phyloP scores from a whole-genome alignment of 37 sponge, comb jelly and placozoan species.

The Cliona cf. orientalis region DNA sequence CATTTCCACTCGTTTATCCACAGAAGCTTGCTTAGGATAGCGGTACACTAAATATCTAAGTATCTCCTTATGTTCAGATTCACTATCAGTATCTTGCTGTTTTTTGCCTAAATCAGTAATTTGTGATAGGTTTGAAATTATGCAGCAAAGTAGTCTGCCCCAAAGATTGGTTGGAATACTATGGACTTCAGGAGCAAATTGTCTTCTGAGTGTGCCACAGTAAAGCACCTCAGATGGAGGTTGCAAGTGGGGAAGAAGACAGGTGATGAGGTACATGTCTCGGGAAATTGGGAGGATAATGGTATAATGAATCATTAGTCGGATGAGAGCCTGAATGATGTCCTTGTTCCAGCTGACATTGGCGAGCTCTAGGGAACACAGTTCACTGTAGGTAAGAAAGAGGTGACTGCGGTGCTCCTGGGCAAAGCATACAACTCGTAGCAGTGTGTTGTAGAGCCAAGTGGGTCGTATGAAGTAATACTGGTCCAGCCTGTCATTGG shows the following conservation, averaged over 20 bases:
- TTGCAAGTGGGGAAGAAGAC: slow-evolving; percentile 58
- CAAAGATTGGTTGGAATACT: slow-evolving; percentile 73
- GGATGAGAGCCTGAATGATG: slow-evolving; percentile 40
- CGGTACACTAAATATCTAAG: too few species aligned
- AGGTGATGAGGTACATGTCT: slow-evolving; percentile 51
- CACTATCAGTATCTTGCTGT: slow-evolving; percentile 30
- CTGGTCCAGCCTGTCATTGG: slow-evolving; percentile 65
- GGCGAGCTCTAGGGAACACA: slow-evolving; percentile 33
- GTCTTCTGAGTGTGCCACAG: slow-evolving; percentile 61
- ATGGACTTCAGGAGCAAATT: slow-evolving; percentile 67
- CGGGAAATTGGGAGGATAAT: slow-evolving; percentile 60
- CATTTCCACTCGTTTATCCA: slow-evolving; percentile 25
- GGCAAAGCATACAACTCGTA: slow-evolving; percentile 27
- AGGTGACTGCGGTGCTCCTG: slow-evolving; percentile 15
- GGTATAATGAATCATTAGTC: slow-evolving; percentile 57
- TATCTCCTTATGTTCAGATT: too few species aligned
- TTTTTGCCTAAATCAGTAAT: slow-evolving; percentile 16
- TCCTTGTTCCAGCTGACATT: slow-evolving; percentile 15
- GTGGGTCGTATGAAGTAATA: slow-evolving; percentile 65
- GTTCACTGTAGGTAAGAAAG: slow-evolving; percentile 23
- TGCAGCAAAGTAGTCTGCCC: slow-evolving; percentile 47
- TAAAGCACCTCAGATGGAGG: neutral
- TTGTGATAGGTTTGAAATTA: slow-evolving; percentile 36
- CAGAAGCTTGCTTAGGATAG: too few species aligned
- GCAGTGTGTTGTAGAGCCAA: slow-evolving; percentile 59